Evolutionary conservation across 2,797 vertebrate genomes (phyloP), one percentile per base, ranked within the genome.

Genomic region (Mormyrus proboscirostris): DNA sequence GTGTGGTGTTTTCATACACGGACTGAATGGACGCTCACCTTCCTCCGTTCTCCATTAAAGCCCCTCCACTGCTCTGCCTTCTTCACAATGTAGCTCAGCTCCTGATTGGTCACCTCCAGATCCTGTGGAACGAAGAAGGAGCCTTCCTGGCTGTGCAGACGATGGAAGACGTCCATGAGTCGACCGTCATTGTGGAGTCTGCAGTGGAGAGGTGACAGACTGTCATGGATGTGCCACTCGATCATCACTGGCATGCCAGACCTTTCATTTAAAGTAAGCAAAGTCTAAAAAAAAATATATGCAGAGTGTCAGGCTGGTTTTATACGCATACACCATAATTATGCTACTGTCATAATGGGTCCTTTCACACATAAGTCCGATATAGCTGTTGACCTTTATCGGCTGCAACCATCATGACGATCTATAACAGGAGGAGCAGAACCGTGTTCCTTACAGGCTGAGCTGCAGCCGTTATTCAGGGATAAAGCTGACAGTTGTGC

Each of bases 51-150:
- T 51, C 98, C 97, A 0, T 91, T 95, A 92, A 95, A 95, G 91
- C 97, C 98, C 94, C 98, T 95, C 98, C 98, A 99, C 90, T 98
- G 97, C 92, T 97, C 95, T 6, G 97, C 96, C 83, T 96, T 98
- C 93, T 97, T 97, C 47, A 99, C 94, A 44, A 98, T 95, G 91
- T 96, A 97, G 94, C 96, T 98, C 90, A 99, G 94, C 88, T 99
- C 97, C 94, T 98, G 98, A 92, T 94, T 97, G 90, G 98, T 99
- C 93, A 99, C 94, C 94, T 99, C 98, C 86, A 97, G 91, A 91
- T 99, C 97, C 57, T 96, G 93, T 0, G 97, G 98, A 90, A 98
- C 89, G 59, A 98, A 97, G 93, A 97, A 98, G 0, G 90, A 90
- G 5, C 89, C 95, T 91, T 99, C 98, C n/a, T 95, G 95, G 91